Percentiles rank a stretch among this genome's conserved stretches.
These are phyloP conservation scores for Lottia scabra DNA, from an alignment of 2,888 invertebrate genomes.

Conservation along the genomic window DNA sequence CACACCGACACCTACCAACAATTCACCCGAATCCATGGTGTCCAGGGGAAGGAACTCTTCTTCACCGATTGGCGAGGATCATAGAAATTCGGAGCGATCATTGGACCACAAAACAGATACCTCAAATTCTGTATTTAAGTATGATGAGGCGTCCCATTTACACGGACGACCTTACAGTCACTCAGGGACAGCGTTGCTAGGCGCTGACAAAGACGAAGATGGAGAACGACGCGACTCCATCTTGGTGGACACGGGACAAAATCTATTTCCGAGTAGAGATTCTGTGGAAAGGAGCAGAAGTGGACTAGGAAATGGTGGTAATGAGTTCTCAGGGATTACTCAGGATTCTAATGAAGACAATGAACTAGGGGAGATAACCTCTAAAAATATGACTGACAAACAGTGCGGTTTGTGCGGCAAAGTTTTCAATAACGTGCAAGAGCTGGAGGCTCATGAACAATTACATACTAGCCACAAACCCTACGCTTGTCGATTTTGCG, in stretches of 20 bases:
- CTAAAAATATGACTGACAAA: slow-evolving; percentile 19
- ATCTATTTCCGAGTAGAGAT: background rate
- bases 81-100: background rate
- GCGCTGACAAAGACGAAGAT: slow-evolving; percentile 9
- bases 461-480: slow-evolving; percentile 53
- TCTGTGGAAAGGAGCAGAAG: background rate
- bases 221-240: slow-evolving; percentile 4
- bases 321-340: slow-evolving; percentile 6
- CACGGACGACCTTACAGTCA: background rate
- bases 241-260: background rate
- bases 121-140: background rate
- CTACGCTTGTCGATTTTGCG: slow-evolving; percentile 55
- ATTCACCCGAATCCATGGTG: slow-evolving; percentile 18
- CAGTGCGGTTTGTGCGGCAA: slow-evolving; percentile 52
- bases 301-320: background rate
- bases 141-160: background rate
- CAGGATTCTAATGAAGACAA: slow-evolving; percentile 9
- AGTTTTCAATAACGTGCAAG: slow-evolving; percentile 44
- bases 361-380: slow-evolving; percentile 1
- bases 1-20: slow-evolving; percentile 16
- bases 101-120: background rate
- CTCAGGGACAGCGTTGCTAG: background rate
- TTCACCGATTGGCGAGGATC: slow-evolving; percentile 7
- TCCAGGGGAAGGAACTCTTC: slow-evolving; percentile 3
- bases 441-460: slow-evolving; percentile 50